phyloP scores from a whole-genome alignment of 1,140 invertebrate species.

The Drosophila subobscura region DNA sequence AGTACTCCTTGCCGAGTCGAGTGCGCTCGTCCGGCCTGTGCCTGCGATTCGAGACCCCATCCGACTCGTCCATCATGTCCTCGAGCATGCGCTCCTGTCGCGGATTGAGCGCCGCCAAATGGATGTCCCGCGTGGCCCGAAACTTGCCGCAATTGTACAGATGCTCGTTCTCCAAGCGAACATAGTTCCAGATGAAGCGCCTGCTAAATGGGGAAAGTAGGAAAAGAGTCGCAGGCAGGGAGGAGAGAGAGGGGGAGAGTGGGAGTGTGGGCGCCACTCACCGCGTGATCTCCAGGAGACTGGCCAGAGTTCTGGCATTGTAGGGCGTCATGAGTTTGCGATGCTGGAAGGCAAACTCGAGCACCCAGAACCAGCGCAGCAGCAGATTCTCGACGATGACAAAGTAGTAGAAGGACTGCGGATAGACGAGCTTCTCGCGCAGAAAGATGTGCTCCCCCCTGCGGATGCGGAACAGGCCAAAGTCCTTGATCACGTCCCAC shows the following conservation, averaged over 20 bases:
- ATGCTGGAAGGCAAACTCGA: slow-evolving; percentile 92
- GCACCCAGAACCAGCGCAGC: slow-evolving; percentile 95
- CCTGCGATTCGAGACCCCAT: slow-evolving; percentile 23
- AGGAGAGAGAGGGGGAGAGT: not conserved
- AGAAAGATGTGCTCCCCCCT: slow-evolving; percentile 91
- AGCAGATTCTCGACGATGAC: slow-evolving; percentile 97
- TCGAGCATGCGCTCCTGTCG: slow-evolving; percentile 63
- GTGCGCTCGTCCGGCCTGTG: slow-evolving; percentile 25
- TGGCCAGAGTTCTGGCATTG: slow-evolving; percentile 51
- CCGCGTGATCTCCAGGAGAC: slow-evolving; percentile 72
- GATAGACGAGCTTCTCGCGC: slow-evolving; percentile 90
- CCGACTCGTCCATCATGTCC: slow-evolving; percentile 64
- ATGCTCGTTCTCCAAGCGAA: slow-evolving; percentile 69
- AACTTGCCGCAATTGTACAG: slow-evolving; percentile 66
- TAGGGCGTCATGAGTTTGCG: slow-evolving; percentile 49
- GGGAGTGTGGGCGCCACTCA: slow-evolving; percentile 21
- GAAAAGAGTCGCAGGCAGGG: not conserved
- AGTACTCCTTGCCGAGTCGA: slow-evolving; percentile 64
- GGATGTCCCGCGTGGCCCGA: slow-evolving; percentile 65
- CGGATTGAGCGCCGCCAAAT: slow-evolving; percentile 59
- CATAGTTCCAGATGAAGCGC: slow-evolving; percentile 79
- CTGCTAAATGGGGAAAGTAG: slow-evolving; percentile 20
- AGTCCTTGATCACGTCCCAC: slow-evolving; percentile 99
- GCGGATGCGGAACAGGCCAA: slow-evolving; percentile 94
- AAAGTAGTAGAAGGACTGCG: slow-evolving; percentile 96